These are phyloP conservation scores for Hartigia nigra DNA, from an alignment of 2,888 invertebrate species.

Conservation along the genomic window DNA sequence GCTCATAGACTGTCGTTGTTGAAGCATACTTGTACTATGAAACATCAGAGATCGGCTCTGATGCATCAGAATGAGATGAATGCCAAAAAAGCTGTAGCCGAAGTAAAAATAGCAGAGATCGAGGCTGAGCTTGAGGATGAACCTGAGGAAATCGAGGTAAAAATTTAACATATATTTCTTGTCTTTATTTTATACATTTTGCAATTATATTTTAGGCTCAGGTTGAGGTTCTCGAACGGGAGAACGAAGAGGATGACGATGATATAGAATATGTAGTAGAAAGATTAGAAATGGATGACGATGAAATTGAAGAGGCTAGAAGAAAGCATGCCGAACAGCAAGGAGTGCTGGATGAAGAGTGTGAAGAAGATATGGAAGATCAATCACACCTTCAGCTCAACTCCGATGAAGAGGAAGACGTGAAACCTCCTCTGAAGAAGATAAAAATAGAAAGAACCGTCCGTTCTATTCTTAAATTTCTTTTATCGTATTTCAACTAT, in stretches of 20 bases:
- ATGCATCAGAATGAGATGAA: slow-evolving; percentile 39
- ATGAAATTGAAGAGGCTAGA: slow-evolving; percentile 37
- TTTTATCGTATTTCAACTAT: background rate
- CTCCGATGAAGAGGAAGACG: slow-evolving; percentile 33
- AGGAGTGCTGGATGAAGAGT: slow-evolving; percentile 30
- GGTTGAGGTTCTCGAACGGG: slow-evolving; percentile 11
- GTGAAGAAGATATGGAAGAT: slow-evolving; percentile 34
- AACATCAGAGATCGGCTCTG: slow-evolving; percentile 68
- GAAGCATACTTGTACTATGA: slow-evolving; percentile 72
- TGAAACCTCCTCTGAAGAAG: slow-evolving; percentile 32
- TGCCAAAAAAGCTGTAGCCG: slow-evolving; percentile 16
- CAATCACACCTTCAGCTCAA: background rate
- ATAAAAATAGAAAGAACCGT: slow-evolving; percentile 33
- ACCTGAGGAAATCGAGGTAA: slow-evolving; percentile 33
- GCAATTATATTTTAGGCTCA: background rate
- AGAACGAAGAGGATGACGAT: slow-evolving; percentile 48
- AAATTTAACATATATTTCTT: slow-evolving; percentile 5
- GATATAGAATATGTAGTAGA: slow-evolving; percentile 57
- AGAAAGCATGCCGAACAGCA: slow-evolving; percentile 22
- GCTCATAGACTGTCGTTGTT: slow-evolving; percentile 71
- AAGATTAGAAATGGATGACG: slow-evolving; percentile 47
- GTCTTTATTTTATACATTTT: background rate
- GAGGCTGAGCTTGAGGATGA: slow-evolving; percentile 27
- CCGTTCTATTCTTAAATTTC: background rate
- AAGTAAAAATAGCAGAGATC: slow-evolving; percentile 21